A percentile compares a stretch with the other conserved stretches of the same genome.
These are phyloP conservation scores for Elegia similella DNA, from an alignment of 2,888 invertebrate genomes.

Conservation along the genomic window DNA sequence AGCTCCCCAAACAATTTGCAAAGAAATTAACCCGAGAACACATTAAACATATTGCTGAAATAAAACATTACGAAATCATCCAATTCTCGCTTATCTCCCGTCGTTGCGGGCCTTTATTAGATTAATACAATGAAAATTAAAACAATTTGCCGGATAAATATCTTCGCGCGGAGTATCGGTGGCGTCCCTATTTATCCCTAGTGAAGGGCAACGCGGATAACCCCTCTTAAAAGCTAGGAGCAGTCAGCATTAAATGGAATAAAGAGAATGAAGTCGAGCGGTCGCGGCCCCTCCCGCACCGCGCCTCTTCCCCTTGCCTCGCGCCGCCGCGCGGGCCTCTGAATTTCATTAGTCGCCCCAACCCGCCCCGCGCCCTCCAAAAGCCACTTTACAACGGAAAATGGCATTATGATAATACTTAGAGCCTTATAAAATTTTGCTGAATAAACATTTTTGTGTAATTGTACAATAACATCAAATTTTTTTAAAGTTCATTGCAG, in stretches of 20 bases:
- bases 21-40: conserved; percentile 51
- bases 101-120: conserved; percentile 76
- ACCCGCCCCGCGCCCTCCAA: conserved; percentile 61
- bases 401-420: conserved; percentile 79
- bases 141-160: conserved; percentile 83
- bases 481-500: conserved; percentile 42
- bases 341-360: conserved; percentile 77
- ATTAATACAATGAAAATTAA: conserved; percentile 82
- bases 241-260: conserved; percentile 82
- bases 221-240: conserved; percentile 82
- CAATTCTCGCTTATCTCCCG: conserved; percentile 68
- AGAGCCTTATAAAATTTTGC: conserved; percentile 74
- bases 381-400: conserved; percentile 79
- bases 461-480: conserved; percentile 63
- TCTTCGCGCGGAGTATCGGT: conserved; percentile 77
- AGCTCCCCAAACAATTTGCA: conserved; percentile 42
- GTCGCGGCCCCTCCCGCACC: conserved; percentile 47
- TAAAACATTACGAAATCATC: conserved; percentile 66
- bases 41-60: conserved; percentile 56
- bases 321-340: conserved; percentile 51
- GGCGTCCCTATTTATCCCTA: conserved; percentile 77
- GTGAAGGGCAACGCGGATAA: conserved; percentile 79
- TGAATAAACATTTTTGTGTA: conserved; percentile 76
- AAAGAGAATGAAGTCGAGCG: conserved; percentile 79
- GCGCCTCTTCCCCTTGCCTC: conserved; percentile 27